A percentile compares a stretch with the other conserved stretches of the same genome.
phyloP scores from a whole-genome alignment of 1,140 invertebrate genomes.

The Drosophila sp. region DNA sequence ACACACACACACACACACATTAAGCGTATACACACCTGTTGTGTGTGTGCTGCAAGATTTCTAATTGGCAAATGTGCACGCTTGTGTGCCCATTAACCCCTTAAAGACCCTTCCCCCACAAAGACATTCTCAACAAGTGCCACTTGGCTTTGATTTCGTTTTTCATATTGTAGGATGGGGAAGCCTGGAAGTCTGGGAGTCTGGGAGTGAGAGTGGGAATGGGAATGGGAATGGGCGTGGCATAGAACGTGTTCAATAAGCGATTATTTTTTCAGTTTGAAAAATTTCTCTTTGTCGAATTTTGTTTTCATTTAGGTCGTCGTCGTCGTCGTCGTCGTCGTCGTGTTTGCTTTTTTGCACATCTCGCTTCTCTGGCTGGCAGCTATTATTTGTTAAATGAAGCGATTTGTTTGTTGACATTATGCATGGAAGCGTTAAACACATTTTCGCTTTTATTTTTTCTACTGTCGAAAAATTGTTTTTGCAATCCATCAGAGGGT shows the following conservation, averaged over 20 bases:
- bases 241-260: constrained; percentile 72
- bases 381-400: constrained; percentile 82
- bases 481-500: constrained; percentile 41
- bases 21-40: constrained; percentile 10
- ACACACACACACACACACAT: neutral
- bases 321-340: neutral
- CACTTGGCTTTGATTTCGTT: constrained; percentile 21
- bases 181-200: neutral
- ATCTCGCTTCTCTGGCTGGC: constrained; percentile 43
- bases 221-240: constrained; percentile 43
- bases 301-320: constrained; percentile 59
- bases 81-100: constrained; percentile 17
- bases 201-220: neutral
- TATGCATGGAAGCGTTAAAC: constrained; percentile 74
- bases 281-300: constrained; percentile 58
- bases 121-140: constrained; percentile 16
- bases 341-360: constrained; percentile 51
- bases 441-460: constrained; percentile 81
- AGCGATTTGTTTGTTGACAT: constrained; percentile 81
- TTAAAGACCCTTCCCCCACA: neutral
- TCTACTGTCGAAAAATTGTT: constrained; percentile 73
- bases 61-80: constrained; percentile 27
- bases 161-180: neutral
- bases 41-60: neutral
- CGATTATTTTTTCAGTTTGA: constrained; percentile 79